Evolutionary conservation across 2,797 vertebrate genomes (phyloP).

Genomic region (Heterohyrax brucei): DNA sequence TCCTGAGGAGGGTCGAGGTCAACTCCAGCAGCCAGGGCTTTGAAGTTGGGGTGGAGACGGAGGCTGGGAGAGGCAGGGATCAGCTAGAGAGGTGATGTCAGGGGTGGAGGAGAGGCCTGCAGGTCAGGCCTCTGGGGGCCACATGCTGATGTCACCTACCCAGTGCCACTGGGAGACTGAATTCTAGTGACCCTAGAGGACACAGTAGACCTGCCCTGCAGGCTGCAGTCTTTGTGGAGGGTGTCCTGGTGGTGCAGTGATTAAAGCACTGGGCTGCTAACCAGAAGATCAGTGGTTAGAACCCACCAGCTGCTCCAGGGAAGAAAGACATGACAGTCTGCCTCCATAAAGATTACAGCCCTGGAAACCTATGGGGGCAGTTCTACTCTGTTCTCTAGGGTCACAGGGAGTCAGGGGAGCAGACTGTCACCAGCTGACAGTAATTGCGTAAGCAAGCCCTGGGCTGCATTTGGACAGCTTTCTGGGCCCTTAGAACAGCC

Average conservation of each 20-base stretch:
- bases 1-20: fast-evolving
- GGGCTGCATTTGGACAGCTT: too few species aligned
- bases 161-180: too few species aligned
- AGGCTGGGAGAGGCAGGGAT: neutral
- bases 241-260: neutral
- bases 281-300: neutral
- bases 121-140: neutral
- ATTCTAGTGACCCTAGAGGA: neutral
- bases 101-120: neutral
- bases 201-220: neutral
- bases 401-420: too few species aligned
- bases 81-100: neutral
- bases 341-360: too few species aligned
- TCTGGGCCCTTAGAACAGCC: neutral
- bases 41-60: neutral
- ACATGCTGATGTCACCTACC: fast-evolving
- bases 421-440: neutral
- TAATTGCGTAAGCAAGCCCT: neutral
- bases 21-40: fast-evolving
- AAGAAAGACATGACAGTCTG: neutral
- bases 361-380: too few species aligned
- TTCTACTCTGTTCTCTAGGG: too few species aligned
- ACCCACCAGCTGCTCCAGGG: neutral
- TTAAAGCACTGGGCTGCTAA: neutral
- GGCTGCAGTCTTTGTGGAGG: neutral